phyloP scores from a whole-genome alignment of 2,888 invertebrate genomes.

The Neoitamus cyanurus region DNA sequence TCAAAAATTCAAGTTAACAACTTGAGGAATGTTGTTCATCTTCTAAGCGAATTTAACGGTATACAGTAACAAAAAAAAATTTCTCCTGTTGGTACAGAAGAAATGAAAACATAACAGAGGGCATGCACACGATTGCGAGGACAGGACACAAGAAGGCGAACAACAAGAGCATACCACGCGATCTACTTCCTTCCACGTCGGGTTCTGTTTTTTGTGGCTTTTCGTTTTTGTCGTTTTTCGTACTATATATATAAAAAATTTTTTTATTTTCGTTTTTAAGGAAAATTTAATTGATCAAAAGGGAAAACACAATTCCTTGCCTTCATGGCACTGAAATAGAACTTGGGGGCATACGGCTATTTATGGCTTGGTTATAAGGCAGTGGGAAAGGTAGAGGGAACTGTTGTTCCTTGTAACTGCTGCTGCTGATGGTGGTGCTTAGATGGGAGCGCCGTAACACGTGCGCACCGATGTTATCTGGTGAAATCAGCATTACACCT shows the following conservation, averaged over 20 bases:
- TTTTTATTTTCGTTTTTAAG: background rate
- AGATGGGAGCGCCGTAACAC: background rate
- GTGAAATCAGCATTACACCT: background rate
- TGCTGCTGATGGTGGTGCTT: background rate
- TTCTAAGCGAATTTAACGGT: background rate
- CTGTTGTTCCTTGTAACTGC: no score
- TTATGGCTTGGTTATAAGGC: no score
- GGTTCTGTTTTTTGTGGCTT: background rate
- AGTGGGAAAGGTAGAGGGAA: no score
- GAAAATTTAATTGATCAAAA: background rate
- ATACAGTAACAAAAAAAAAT: background rate
- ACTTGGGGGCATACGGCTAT: background rate
- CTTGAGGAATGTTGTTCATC: background rate
- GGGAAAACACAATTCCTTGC: background rate
- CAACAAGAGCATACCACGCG: background rate
- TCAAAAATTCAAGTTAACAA: no score
- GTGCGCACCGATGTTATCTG: background rate
- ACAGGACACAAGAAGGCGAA: background rate
- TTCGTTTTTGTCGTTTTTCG: no score
- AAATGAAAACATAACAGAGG: background rate
- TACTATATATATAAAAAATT: no score
- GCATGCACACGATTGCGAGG: background rate
- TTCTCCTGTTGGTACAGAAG: background rate
- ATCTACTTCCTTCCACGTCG: background rate
- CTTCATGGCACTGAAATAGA: background rate